Evolutionary conservation across 1,140 invertebrate species (phyloP).

Genomic region (Lepidotrigona ventralis): DNA sequence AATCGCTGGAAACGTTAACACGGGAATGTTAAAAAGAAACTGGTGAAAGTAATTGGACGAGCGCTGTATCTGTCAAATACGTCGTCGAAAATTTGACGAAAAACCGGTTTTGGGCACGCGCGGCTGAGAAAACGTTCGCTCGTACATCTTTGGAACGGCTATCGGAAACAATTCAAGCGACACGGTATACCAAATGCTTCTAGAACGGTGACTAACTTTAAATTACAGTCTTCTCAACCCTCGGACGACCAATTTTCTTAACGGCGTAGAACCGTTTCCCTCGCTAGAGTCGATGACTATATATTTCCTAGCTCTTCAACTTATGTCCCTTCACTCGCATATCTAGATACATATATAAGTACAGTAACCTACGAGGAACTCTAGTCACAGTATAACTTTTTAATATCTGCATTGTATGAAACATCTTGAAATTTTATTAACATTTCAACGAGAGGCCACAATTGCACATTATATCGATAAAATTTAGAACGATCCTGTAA

Average conservation of each 20-base stretch:
- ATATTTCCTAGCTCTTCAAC: neutral
- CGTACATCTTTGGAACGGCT: neutral
- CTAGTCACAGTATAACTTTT: too few relatives aligned
- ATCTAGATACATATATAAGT: too few relatives aligned
- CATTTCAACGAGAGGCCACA: too few relatives aligned
- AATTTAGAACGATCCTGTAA: too few relatives aligned
- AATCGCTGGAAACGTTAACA: neutral
- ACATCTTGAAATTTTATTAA: too few relatives aligned
- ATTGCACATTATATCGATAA: too few relatives aligned
- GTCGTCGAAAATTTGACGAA: slow-evolving; percentile 49
- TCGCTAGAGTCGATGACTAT: neutral
- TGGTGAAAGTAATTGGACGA: slow-evolving; percentile 49
- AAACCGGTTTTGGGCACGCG: slow-evolving; percentile 52
- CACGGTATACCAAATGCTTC: slow-evolving; percentile 6
- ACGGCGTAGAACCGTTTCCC: neutral
- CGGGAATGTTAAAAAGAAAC: neutral
- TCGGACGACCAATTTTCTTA: neutral
- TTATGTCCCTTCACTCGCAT: neutral
- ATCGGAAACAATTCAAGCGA: slow-evolving; percentile 17
- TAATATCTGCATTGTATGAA: too few relatives aligned
- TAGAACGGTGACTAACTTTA: slow-evolving; percentile 20
- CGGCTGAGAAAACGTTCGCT: neutral
- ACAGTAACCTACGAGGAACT: too few relatives aligned
- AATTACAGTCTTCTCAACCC: slow-evolving; percentile 15
- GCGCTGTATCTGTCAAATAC: slow-evolving; percentile 39